Base-by-base conservation (phyloP, 2,113 vertebrate genomes). In the Percopsis transmontana region DNA sequence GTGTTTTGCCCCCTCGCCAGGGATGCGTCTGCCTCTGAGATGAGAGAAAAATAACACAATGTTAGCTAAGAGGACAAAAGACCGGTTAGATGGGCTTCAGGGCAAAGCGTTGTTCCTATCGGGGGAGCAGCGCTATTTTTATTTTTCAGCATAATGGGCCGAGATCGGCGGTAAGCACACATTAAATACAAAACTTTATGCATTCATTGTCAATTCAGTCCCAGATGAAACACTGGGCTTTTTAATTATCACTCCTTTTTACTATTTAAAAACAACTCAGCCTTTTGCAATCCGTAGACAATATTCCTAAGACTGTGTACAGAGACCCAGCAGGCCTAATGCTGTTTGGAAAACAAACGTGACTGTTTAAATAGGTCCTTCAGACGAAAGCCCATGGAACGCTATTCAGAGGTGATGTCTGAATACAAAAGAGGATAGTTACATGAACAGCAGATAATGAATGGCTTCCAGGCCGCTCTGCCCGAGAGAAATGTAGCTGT, bases 181-280 rank as follows among this genome's bases (percentile, higher is more conserved):
- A n/a, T n/a, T n/a, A 5, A 33, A 33, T 33, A 33, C 27, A 33
- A 33, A 7, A 33, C 27, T 33, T 33, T 33, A 1, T 33, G 27
- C 27, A 33, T 33, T 33, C 27, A 33, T 33, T 33, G 27, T 33
- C 44, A 3, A n/a, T 45, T 13, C 12, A 73, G 62, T 53, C 51
- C 51, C 51, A 2, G 19, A 65, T 18, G 19, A 23, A 61, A 21
- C 74, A 79, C 81, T 69, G 44, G 13, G 63, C 33, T 58, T 52
- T 52, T 79, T 86, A 74, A 86, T 86, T 74, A 80, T 76, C 51
- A 44, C 72, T 73, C 66, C 50, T 81, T 76, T 59, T 68, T 66
- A 70, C 59, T 61, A 70, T 63, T 76, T 15, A 50, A 62, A 83
- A 76, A 76, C 81, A 80, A 69, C 81, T 80, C 72, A 68, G 3